Evolutionary conservation across 1,140 invertebrate species (phyloP), one percentile per base, ranked within the genome.

Genomic region (Cydia amplana): DNA sequence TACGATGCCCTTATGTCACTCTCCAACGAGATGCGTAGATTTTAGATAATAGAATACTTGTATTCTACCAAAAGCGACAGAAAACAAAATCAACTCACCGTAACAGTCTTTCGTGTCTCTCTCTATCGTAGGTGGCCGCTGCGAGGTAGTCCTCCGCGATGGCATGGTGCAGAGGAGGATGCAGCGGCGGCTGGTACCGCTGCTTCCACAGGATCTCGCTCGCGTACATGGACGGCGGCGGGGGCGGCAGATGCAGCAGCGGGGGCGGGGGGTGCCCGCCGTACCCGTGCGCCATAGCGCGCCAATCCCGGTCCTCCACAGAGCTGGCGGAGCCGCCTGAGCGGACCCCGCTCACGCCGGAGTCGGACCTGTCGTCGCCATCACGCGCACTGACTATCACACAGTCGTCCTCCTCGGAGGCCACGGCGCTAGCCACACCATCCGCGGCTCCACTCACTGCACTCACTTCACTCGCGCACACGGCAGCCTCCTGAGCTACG

Each of bases 281-380:
- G 80, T 87, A 91, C 60, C 84, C 92, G 91, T 87, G 93, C 88
- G 83, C 90, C 91, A 86, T 93, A 75, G 86, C 93, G 87, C 85
- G 92, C 92, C 88, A 93, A 88, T 79, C 85, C 73, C 95, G 93
- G 88, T 96, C 96, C 94, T 96, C 96, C 85, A 96, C 95, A 88
- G 95, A 95, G 87, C 95, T 96, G 88, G 96, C 95, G 77, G 95
- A 95, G 73, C 95, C 94, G 87, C 90, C 93, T 60, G 93, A 94
- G 51, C 94, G 93, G 80, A 94, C 90, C 20, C 94, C 95, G 87
- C 95, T 95, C 92, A 95, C 94, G 85, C 95, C 95, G 77, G 95
- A 95, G 91, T 95, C 95, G 84, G 94, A 95, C 78, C 95, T 93
- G 79, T 87, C 89, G 88, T 90, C 91, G 87, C 89, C 93, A 91